Base-by-base conservation (phyloP, 1,140 invertebrate species). In the Drosophila watanabei region DNA sequence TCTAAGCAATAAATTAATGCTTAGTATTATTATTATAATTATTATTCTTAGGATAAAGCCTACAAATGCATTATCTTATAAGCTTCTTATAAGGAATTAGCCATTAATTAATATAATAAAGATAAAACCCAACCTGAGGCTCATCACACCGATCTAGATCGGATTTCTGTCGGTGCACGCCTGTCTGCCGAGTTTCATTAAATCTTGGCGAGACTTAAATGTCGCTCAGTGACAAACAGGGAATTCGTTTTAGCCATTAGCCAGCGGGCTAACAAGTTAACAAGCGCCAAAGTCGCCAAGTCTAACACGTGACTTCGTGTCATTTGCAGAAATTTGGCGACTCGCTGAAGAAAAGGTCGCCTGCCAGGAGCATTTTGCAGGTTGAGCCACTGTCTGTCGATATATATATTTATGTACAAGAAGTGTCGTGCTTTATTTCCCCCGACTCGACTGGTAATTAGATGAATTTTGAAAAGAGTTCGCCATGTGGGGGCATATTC, bases 301-400 rank as follows among this genome's bases (percentile, higher is more conserved):
- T 90, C 78, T 85, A 89, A 89, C 86, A 89, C 86, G 86, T 89
- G 86, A 89, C 86, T 89, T 90, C 86, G 86, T 89, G 86, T 89
- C 86, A 86, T 89, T 89, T 89, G 77, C 79, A 80, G 65, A 80
- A 89, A 90, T 90, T 82, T 64, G 69, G 46, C 48, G 79, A 71
- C 58, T 58, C 49, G 33, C 54, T 51, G 33, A 33, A 46, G 65
- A 54, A 62, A 70, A 73, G 72, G 60, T 83, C 49, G 70, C 72
- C 64, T 16, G 62, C 57, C 70, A 62, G 72, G 28, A 76, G 71
- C 76, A 62, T 63, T 63, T 63, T 64, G 56, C 65, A 61, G 58
- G 43, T 69, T 54, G 39, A 39, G 33, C 64, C 33, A 18, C 61
- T 68, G 59, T 76, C 62, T 63, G 63, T 60, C 61, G 54, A 57